Percentiles rank a stretch among this genome's conserved stretches.
These are phyloP conservation scores for Microdon myrmicae DNA, from an alignment of 2,888 invertebrate species.

Conservation along the genomic window DNA sequence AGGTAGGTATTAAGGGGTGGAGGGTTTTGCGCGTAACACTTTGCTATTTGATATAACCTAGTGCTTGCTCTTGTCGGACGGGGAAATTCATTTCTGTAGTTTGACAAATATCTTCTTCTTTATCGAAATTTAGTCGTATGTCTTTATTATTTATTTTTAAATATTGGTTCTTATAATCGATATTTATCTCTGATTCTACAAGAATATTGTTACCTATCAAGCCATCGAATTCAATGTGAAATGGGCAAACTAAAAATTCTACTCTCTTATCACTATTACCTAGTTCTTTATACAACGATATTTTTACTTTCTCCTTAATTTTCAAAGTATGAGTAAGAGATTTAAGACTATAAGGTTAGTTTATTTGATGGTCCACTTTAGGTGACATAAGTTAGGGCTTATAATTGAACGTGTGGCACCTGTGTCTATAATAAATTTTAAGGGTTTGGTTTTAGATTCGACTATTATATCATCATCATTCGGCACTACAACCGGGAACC, in stretches of 20 bases:
- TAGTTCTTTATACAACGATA: too few species aligned
- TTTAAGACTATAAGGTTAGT: neutral
- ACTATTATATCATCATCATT: too few species aligned
- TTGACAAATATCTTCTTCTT: too few species aligned
- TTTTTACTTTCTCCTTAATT: too few species aligned
- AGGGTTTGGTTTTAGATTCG: constrained; percentile 1
- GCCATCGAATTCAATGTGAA: constrained; percentile 3
- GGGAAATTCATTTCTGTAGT: too few species aligned
- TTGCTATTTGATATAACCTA: too few species aligned
- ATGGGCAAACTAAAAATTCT: neutral
- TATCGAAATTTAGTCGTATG: neutral
- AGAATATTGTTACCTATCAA: constrained; percentile 2
- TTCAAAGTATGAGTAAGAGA: neutral
- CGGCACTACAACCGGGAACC: too few species aligned
- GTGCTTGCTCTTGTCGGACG: too few species aligned
- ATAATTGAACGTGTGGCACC: constrained; percentile 5
- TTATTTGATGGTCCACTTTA: neutral
- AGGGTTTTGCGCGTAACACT: too few species aligned
- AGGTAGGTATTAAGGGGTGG: too few species aligned
- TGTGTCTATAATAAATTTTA: constrained; percentile 1
- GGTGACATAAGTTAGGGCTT: neutral
- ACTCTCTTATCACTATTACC: too few species aligned
- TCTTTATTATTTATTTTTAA: neutral
- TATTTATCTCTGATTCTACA: neutral
- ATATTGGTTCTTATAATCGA: neutral